These are phyloP conservation scores for Drosophila antonietae DNA, from an alignment of 2,888 invertebrate species.

Conservation along the genomic window DNA sequence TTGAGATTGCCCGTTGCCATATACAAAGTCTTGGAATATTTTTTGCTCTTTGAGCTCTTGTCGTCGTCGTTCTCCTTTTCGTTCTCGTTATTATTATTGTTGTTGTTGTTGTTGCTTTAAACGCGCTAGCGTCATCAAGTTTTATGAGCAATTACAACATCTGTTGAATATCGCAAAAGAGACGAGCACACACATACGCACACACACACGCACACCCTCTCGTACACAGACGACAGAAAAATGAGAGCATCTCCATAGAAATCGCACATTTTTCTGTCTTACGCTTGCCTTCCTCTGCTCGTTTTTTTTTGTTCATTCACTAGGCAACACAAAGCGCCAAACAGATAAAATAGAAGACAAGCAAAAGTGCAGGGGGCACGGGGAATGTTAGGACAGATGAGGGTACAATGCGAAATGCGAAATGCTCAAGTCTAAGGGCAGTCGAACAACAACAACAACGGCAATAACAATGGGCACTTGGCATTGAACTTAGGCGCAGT, in stretches of 20 bases:
- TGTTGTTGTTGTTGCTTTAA: slow-evolving; percentile 44
- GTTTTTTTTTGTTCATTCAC: slow-evolving; percentile 43
- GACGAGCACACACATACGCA: slow-evolving; percentile 26
- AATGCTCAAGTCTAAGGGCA: slow-evolving; percentile 59
- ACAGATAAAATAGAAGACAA: slow-evolving; percentile 53
- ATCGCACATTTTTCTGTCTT: slow-evolving; percentile 51
- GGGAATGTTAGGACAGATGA: slow-evolving; percentile 3
- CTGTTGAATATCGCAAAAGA: slow-evolving; percentile 78
- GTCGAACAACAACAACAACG: slow-evolving; percentile 29
- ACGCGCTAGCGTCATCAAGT: slow-evolving; percentile 78
- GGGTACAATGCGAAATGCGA: slow-evolving; percentile 49
- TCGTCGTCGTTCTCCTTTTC: slow-evolving; percentile 11
- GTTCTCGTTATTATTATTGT: slow-evolving; percentile 29
- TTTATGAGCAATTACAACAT: slow-evolving; percentile 82
- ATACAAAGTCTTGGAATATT: slow-evolving; percentile 65
- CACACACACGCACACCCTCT: slow-evolving; percentile 19
- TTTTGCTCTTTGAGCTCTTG: slow-evolving; percentile 55
- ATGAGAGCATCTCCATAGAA: slow-evolving; percentile 55
- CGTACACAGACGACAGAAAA: slow-evolving; percentile 30
- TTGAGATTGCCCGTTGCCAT: slow-evolving; percentile 59
- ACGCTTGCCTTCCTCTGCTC: slow-evolving; percentile 20
- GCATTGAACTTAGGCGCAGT: slow-evolving; percentile 71
- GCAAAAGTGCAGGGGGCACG: not conserved
- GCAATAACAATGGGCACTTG: slow-evolving; percentile 59
- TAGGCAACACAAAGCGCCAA: slow-evolving; percentile 56